These are phyloP conservation scores for Mamestra brassicae DNA, from an alignment of 2,888 invertebrate genomes.

Conservation along the genomic window DNA sequence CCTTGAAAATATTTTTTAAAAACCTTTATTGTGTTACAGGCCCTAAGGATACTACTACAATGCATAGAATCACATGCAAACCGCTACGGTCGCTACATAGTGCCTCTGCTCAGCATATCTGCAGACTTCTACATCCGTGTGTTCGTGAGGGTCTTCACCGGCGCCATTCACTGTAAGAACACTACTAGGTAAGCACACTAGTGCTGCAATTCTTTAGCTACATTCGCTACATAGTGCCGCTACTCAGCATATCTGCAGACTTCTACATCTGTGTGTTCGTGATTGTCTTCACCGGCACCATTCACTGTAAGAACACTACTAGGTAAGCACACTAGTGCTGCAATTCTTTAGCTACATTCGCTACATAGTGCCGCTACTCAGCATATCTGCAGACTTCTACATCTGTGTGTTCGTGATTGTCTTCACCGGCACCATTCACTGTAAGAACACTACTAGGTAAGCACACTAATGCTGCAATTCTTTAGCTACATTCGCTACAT, in stretches of 20 bases:
- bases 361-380: constrained; percentile 84
- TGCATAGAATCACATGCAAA: constrained; percentile 98
- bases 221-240: constrained; percentile 97
- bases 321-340: constrained; percentile 92
- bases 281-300: constrained; percentile 94
- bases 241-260: constrained; percentile 94
- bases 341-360: constrained; percentile 97
- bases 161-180: constrained; percentile 96
- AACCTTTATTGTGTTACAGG: constrained; percentile 86
- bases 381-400: constrained; percentile 92
- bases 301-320: constrained; percentile 96
- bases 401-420: constrained; percentile 97
- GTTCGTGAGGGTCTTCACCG: constrained; percentile 96
- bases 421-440: constrained; percentile 94
- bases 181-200: constrained; percentile 92
- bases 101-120: constrained; percentile 97
- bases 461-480: constrained; percentile 31
- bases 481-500: constrained; percentile 95
- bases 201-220: constrained; percentile 89
- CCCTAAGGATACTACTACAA: constrained; percentile 97
- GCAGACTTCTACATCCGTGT: constrained; percentile 99
- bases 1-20: too few species aligned
- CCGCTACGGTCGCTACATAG: constrained; percentile 97
- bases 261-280: constrained; percentile 99
- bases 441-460: constrained; percentile 96